Evolutionary conservation across 2,888 invertebrate genomes (phyloP).

Genomic region (Galeopsomyia nigrocyanea): DNA sequence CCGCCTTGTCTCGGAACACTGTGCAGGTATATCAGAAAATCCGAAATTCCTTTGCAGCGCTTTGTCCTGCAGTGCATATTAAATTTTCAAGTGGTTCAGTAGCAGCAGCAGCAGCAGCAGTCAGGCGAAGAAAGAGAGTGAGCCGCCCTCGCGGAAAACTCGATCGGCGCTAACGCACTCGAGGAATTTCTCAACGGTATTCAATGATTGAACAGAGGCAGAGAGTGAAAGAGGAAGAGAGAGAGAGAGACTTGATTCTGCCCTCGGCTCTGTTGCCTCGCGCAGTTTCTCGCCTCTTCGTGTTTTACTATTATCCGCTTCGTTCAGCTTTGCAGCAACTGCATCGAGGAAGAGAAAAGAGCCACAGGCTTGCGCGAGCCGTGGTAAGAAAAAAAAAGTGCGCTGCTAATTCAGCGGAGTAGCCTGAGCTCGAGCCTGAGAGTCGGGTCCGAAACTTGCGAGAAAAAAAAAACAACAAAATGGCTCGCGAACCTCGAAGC

Average conservation of each 20-base stretch:
- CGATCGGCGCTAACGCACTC: constrained; percentile 47
- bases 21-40: constrained; percentile 32
- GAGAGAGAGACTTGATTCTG: constrained; percentile 25
- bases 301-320: constrained; percentile 24
- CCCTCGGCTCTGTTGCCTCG: not conserved
- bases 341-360: constrained; percentile 39
- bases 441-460: too few relatives aligned
- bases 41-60: constrained; percentile 16
- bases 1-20: too few relatives aligned
- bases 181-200: constrained; percentile 46
- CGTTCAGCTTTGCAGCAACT: constrained; percentile 1
- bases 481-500: constrained; percentile 1
- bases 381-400: constrained; percentile 55
- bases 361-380: constrained; percentile 48
- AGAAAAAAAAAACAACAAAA: not conserved
- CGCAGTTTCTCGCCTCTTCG: constrained; percentile 44
- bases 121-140: not conserved
- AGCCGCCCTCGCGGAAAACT: constrained; percentile 33
- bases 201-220: constrained; percentile 45
- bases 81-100: constrained; percentile 26
- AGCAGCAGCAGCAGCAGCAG: not conserved
- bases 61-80: constrained; percentile 37
- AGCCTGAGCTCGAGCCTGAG: too few relatives aligned
- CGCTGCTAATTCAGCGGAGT: not conserved
- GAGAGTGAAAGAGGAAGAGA: constrained; percentile 1